phyloP scores from a whole-genome alignment of 2,113 vertebrate genomes.

The Sander lucioperca region DNA sequence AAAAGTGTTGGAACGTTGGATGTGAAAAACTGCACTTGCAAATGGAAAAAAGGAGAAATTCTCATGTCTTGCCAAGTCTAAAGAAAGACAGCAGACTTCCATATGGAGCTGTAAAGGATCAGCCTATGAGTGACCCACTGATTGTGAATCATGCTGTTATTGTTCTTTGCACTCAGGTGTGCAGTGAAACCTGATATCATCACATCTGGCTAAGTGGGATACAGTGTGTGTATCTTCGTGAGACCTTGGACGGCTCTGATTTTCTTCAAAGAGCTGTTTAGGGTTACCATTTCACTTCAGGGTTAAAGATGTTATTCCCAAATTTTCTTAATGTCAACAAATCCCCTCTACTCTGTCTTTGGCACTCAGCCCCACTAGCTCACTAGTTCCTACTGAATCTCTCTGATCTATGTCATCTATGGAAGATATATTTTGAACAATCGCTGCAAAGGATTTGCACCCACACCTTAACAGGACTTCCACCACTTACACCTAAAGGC shows the following conservation, averaged over 20 bases:
- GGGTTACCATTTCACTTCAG: neutral
- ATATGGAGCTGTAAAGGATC: slow-evolving; percentile 41
- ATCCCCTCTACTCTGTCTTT: neutral
- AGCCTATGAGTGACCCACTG: slow-evolving; percentile 12
- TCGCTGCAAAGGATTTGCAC: neutral
- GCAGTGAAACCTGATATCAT: slow-evolving; percentile 57
- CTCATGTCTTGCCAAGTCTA: slow-evolving; percentile 34
- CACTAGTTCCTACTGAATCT: neutral
- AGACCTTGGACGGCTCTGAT: neutral
- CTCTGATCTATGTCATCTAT: neutral
- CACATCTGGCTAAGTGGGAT: slow-evolving; percentile 52
- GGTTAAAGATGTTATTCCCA: neutral
- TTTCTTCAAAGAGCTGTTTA: neutral
- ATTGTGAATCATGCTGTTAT: slow-evolving; percentile 33
- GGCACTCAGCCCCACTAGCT: neutral
- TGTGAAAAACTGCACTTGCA: slow-evolving; percentile 49
- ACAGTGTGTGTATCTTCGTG: slow-evolving; percentile 15
- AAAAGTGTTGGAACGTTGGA: slow-evolving; percentile 50
- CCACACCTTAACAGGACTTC: neutral
- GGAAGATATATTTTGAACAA: neutral
- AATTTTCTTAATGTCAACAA: neutral
- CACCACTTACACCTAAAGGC: neutral
- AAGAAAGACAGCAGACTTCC: slow-evolving; percentile 48
- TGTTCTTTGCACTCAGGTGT: slow-evolving; percentile 43
- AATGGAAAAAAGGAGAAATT: slow-evolving; percentile 39